Base-by-base conservation (phyloP, 2,888 invertebrate genomes). In the Cephalotes varians region DNA sequence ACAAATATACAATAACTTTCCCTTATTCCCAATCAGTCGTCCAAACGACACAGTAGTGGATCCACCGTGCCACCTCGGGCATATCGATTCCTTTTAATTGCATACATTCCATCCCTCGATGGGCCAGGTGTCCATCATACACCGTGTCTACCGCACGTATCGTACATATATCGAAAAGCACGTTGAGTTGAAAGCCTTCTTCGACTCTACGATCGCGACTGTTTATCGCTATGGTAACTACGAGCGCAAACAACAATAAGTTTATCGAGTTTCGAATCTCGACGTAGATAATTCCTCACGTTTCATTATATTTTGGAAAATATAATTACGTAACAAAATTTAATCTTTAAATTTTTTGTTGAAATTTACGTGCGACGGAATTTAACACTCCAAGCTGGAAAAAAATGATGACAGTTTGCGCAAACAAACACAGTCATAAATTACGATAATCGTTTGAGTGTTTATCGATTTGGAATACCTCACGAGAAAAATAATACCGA, bases 21-120 rank as follows among this genome's bases (percentile, higher is more conserved):
- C 86, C 80, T 87, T 87, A 82, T 87, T 88, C 85, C 64, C 84
- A 89, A 90, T 88, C 85, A 88, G 82, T 87, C 84, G 88, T 89
- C 89, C 87, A 89, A 88, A 87, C 86, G 89, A 84, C 87, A 84
- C 87, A 85, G 56, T 56, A 31, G 54, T 51, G 64, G 82, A 85
- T 65, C 28, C 12, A 65, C 82, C 80, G 85, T 87, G 85, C 85
- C 81, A 88, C 77, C 84, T 86, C 69, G 83, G 81, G 80, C 80
- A 86, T 86, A 91, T 92, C 76, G 89, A 92, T 91, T 86, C 77
- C 82, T 60, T 25, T 72, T 82, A 67, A 40, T 62, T 73, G 77
- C 69, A 56, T 58, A 54, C 86, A 87, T 86, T 89, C 69, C 77
- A 77, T 56, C 82, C 82, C 81, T 65, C 81, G 82, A 85, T 73